A percentile compares a stretch with the other conserved stretches of the same genome.
phyloP scores from a whole-genome alignment of 2,113 vertebrate genomes.

The Larimichthys crocea region DNA sequence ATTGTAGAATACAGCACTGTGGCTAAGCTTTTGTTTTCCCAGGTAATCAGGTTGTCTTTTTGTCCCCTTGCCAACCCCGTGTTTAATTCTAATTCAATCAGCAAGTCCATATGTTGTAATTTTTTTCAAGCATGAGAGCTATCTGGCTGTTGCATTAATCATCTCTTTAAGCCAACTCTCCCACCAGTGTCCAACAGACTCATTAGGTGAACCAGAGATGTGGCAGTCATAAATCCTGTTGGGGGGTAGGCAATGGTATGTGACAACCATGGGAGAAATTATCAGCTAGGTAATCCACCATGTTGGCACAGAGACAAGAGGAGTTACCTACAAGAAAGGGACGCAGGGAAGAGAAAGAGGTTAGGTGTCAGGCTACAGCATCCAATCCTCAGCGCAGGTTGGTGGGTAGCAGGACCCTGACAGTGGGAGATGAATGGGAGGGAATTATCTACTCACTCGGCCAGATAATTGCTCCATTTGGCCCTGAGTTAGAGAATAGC shows the following conservation, averaged over 20 bases:
- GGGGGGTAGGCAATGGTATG: conserved; percentile 57
- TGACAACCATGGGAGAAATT: conserved; percentile 72
- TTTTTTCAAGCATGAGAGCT: conserved; percentile 59
- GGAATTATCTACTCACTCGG: conserved; percentile 89
- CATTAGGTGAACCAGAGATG: conserved; percentile 74
- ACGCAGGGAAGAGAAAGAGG: conserved; percentile 25
- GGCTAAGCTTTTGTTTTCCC: conserved; percentile 52
- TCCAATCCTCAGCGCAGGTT: conserved; percentile 75
- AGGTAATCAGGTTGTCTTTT: conserved; percentile 50
- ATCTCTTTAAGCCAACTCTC: conserved; percentile 62
- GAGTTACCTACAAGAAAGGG: conserved; percentile 47
- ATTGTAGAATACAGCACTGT: conserved; percentile 23
- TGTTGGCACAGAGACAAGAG: conserved; percentile 41
- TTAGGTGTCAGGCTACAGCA: conserved; percentile 57
- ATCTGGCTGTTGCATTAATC: conserved; percentile 77
- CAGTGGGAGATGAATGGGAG: conserved; percentile 85
- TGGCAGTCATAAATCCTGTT: conserved; percentile 75
- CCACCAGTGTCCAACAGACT: conserved; percentile 73
- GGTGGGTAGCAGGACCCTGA: conserved; percentile 87
- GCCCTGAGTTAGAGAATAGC: conserved; percentile 86
- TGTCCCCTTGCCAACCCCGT: conserved; percentile 54
- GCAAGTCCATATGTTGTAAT: conserved; percentile 52
- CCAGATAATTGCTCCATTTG: conserved; percentile 90
- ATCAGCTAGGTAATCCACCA: conserved; percentile 59
- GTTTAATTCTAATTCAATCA: conserved; percentile 72